phyloP scores from a whole-genome alignment of 2,888 invertebrate species.

The Pristionchus exspectatus region DNA sequence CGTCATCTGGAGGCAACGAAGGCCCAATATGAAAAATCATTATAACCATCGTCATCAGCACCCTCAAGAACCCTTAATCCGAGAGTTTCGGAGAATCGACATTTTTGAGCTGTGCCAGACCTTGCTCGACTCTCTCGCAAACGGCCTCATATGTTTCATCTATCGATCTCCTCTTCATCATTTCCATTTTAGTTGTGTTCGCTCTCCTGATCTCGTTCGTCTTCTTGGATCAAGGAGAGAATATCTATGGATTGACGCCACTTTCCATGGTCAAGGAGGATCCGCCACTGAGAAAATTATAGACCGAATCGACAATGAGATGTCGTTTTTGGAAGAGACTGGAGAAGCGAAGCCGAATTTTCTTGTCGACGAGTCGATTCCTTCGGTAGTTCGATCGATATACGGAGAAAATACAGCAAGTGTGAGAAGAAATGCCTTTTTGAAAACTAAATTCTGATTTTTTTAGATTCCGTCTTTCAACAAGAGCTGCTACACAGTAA shows the following conservation, averaged over 20 bases:
- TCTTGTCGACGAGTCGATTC: background rate
- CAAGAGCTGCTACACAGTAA: background rate
- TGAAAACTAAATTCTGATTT: no score
- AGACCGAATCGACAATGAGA: background rate
- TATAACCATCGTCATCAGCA: no score
- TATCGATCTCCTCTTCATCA: no score
- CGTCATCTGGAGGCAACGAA: no score
- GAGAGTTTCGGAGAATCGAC: no score
- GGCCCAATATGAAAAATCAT: no score
- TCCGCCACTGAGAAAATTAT: background rate
- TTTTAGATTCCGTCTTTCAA: background rate
- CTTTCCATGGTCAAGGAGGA: background rate
- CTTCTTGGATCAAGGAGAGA: background rate
- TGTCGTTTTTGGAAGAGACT: background rate
- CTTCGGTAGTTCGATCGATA: background rate
- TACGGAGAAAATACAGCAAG: background rate
- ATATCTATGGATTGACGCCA: background rate
- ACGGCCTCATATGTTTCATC: no score
- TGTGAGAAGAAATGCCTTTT: background rate
- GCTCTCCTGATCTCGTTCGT: background rate
- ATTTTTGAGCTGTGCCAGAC: no score
- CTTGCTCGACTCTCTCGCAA: no score
- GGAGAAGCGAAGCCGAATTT: background rate
- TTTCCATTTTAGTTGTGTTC: background rate
- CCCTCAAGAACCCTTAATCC: no score